These are phyloP conservation scores for Callionymus lyra DNA, from an alignment of 2,113 vertebrate species.

Conservation along the genomic window DNA sequence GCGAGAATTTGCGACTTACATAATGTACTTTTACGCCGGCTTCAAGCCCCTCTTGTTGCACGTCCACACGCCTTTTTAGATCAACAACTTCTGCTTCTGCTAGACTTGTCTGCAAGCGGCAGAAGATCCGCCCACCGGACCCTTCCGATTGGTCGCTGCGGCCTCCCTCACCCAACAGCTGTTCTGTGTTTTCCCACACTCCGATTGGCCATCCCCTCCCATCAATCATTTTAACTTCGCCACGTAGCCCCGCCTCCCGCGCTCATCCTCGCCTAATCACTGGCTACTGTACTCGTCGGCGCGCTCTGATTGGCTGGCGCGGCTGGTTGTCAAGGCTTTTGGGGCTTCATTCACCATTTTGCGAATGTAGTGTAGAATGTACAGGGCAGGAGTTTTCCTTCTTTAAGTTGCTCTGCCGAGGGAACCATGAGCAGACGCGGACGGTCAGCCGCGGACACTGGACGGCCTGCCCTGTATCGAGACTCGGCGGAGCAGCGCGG, in stretches of 20 bases:
- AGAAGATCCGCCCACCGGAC: slow-evolving; percentile 16
- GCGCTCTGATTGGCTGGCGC: slow-evolving; percentile 66
- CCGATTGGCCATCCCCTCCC: slow-evolving; percentile 54
- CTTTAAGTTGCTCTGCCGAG: slow-evolving; percentile 60
- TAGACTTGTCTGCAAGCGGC: too few species aligned
- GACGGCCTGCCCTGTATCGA: slow-evolving; percentile 41
- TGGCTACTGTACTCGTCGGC: slow-evolving; percentile 66
- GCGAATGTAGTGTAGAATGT: slow-evolving; percentile 88
- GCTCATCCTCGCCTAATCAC: slow-evolving; percentile 34
- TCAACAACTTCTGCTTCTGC: too few species aligned
- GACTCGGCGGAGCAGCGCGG: slow-evolving; percentile 26
- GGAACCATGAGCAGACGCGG: slow-evolving; percentile 55
- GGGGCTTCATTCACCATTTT: slow-evolving; percentile 97
- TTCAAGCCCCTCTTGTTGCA: too few species aligned
- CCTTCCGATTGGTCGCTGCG: slow-evolving; percentile 65
- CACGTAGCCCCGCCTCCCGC: slow-evolving; percentile 27
- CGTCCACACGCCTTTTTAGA: too few species aligned
- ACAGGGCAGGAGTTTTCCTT: slow-evolving; percentile 67
- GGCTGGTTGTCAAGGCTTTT: slow-evolving; percentile 79
- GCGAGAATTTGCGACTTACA: too few species aligned
- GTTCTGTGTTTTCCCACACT: slow-evolving; percentile 68
- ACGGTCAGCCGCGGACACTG: slow-evolving; percentile 41
- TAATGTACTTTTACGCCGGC: too few species aligned
- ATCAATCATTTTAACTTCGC: slow-evolving; percentile 50
- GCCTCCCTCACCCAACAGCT: slow-evolving; percentile 69